phyloP scores from a whole-genome alignment of 2,888 invertebrate species.

The Fragum sueziense region DNA sequence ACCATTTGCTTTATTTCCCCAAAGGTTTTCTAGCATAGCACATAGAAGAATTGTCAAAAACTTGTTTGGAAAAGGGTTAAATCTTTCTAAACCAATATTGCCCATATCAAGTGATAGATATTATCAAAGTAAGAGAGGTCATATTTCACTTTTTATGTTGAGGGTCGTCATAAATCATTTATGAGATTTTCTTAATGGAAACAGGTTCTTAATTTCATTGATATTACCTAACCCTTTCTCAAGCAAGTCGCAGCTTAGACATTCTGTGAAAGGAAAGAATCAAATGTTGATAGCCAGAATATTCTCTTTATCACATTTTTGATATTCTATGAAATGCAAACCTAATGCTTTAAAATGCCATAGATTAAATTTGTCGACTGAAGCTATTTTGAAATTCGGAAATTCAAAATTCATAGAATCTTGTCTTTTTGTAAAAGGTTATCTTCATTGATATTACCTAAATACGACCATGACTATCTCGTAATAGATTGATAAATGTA shows the following conservation, averaged over 20 bases:
- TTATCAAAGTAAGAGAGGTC: background rate
- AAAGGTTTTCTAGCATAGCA: no score
- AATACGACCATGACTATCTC: no score
- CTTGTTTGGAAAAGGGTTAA: no score
- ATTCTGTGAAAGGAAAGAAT: no score
- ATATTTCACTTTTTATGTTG: background rate
- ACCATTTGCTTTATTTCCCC: no score
- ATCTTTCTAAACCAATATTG: background rate
- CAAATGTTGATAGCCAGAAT: background rate
- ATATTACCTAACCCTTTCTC: no score
- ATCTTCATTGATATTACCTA: no score
- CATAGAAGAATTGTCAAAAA: no score
- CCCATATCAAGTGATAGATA: slow-evolving; percentile 5
- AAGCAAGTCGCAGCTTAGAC: no score
- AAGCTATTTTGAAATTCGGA: background rate
- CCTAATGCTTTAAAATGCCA: background rate
- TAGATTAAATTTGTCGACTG: background rate
- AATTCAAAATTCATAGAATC: no score
- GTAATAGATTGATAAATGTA: no score
- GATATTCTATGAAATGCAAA: no score
- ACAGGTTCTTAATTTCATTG: background rate
- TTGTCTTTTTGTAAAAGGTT: background rate
- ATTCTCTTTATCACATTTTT: background rate
- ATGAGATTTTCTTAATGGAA: background rate
- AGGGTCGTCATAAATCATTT: background rate